Conservation (phyloP, 2,113 vertebrate species). For the Megaceryle torquata region DNA sequence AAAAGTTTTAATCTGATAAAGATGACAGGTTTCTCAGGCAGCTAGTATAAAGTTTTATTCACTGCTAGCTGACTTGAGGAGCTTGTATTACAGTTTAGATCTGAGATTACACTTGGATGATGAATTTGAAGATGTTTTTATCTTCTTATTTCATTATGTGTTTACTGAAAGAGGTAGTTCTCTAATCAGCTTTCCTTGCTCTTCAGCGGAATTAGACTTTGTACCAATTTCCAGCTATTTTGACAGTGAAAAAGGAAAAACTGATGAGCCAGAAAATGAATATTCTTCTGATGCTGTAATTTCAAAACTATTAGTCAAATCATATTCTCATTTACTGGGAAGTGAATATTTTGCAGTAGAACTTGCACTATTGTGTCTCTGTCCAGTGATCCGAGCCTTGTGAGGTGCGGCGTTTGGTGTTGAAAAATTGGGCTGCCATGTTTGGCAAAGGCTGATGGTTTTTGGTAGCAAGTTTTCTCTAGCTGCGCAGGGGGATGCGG, state of each 20-base stretch:
- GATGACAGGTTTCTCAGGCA: background rate
- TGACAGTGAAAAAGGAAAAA: slow-evolving; percentile 52
- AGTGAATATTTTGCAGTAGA: slow-evolving; percentile 14
- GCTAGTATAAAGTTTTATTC: background rate
- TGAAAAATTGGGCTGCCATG: background rate
- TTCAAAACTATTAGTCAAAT: slow-evolving; percentile 51
- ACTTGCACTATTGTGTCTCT: background rate
- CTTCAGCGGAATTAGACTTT: slow-evolving; percentile 50
- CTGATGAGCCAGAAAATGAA: slow-evolving; percentile 64
- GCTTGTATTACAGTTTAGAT: background rate
- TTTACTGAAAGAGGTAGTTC: slow-evolving; percentile 52
- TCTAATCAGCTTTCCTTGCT: slow-evolving; percentile 53
- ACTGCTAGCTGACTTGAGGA: background rate
- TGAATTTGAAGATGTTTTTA: slow-evolving; percentile 49
- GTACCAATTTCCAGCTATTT: slow-evolving; percentile 30
- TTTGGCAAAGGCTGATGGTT: background rate
- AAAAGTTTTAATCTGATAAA: slow-evolving; percentile 27
- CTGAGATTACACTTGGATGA: slow-evolving; percentile 56
- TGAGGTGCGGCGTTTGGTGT: background rate
- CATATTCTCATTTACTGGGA: slow-evolving; percentile 16
- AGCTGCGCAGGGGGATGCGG: background rate
- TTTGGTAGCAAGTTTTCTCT: background rate
- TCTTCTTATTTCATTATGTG: slow-evolving; percentile 55
- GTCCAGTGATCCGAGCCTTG: background rate
- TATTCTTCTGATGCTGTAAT: slow-evolving; percentile 54